Evolutionary conservation across 2,113 vertebrate species (phyloP).

Genomic region (Campylorhamphus procurvoides): DNA sequence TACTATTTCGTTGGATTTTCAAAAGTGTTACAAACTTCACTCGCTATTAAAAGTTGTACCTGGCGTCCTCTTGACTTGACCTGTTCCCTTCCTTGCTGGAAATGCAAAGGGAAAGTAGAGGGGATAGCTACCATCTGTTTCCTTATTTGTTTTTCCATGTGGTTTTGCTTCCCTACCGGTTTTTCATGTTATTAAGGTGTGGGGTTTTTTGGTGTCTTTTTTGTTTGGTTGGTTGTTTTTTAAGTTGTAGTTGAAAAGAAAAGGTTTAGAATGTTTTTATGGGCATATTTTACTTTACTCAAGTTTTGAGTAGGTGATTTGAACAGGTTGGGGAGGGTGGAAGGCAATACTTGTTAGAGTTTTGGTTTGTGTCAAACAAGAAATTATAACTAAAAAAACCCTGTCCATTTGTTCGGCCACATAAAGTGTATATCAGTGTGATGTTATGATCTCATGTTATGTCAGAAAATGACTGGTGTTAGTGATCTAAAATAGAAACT

Average conservation of each 20-base stretch:
- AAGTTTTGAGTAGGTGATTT: not conserved
- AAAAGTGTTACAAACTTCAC: not conserved
- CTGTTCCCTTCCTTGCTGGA: not conserved
- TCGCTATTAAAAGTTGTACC: not conserved
- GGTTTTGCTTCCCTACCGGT: not conserved
- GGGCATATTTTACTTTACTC: not conserved
- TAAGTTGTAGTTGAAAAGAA: not conserved
- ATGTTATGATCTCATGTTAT: rapidly evolving
- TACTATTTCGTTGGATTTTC: not conserved
- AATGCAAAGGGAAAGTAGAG: not conserved
- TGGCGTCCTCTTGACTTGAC: not conserved
- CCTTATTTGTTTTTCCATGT: not conserved
- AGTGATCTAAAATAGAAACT: not conserved
- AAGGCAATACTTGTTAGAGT: not conserved
- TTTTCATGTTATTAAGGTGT: not conserved
- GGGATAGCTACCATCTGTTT: not conserved
- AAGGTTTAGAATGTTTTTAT: not conserved
- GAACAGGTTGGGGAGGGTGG: not conserved
- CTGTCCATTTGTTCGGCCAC: not conserved
- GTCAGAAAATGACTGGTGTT: not conserved
- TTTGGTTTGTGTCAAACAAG: not conserved
- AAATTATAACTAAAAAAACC: not conserved
- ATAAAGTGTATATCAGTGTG: not conserved
- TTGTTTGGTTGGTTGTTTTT: not conserved
- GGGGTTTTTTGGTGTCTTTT: not conserved